These are phyloP conservation scores for Sphecodes monilicornis DNA, from an alignment of 2,888 invertebrate genomes.

Conservation along the genomic window DNA sequence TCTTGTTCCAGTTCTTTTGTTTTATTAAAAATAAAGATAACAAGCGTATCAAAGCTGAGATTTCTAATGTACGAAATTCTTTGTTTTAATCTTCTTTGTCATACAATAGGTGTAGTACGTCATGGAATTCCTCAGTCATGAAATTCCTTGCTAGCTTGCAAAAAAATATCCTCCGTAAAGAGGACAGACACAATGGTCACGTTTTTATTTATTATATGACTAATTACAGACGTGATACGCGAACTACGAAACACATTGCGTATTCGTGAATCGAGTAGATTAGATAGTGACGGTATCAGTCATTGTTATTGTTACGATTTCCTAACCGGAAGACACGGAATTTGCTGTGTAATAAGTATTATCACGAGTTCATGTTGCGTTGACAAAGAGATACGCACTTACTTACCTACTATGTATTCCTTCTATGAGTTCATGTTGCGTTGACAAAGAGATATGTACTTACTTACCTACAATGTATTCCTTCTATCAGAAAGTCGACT, in stretches of 20 bases:
- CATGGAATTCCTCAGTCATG: background rate
- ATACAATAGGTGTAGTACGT: background rate
- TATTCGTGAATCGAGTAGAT: slow-evolving; percentile 26
- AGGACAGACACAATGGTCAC: background rate
- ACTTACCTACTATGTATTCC: no score
- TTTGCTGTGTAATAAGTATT: background rate
- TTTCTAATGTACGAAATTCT: background rate
- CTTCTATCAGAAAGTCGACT: background rate
- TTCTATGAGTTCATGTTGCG: background rate
- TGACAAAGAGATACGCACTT: background rate
- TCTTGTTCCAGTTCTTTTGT: background rate
- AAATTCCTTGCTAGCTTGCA: background rate
- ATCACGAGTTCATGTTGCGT: background rate
- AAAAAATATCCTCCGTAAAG: background rate
- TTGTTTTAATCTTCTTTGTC: background rate
- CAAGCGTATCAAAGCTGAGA: background rate
- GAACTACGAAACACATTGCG: background rate
- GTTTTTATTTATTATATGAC: background rate
- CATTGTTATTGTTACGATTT: background rate
- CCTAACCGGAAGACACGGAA: background rate
- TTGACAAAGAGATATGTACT: background rate
- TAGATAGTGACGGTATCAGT: slow-evolving; percentile 20
- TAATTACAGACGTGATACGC: background rate
- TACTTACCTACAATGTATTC: no score
- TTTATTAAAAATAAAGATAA: background rate